Conservation (phyloP, 64 coral and sea anemone genomes). For the Catalaphyllia jardinei region DNA sequence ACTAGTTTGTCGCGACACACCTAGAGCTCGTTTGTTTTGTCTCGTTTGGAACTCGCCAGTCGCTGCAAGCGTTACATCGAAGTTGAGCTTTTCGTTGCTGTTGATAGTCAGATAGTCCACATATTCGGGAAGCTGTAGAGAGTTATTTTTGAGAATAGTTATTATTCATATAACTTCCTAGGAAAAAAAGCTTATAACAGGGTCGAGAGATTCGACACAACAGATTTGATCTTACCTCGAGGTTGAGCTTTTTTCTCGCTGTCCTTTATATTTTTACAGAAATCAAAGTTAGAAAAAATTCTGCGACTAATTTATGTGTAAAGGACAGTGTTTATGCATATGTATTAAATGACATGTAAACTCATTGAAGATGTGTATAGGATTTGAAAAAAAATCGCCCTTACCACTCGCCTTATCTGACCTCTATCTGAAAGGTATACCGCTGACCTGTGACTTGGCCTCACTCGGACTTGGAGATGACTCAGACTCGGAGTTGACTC, state of each 20-base stretch:
- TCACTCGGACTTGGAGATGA: slow-evolving; percentile 11
- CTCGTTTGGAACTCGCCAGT: too few species aligned
- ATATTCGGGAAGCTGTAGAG: slow-evolving; percentile 33
- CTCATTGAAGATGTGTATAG: slow-evolving; percentile 34
- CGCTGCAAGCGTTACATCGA: too few species aligned
- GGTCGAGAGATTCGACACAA: not conserved
- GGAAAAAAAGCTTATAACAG: slow-evolving; percentile 16
- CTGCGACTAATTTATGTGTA: slow-evolving; percentile 15
- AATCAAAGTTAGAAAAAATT: slow-evolving; percentile 16
- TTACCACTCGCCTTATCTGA: slow-evolving; percentile 33
- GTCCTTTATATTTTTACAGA: slow-evolving; percentile 12
- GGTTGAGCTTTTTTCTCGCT: slow-evolving; percentile 20
- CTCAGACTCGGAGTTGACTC: too few species aligned
- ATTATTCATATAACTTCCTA: slow-evolving; percentile 25
- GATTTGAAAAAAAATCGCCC: slow-evolving; percentile 33
- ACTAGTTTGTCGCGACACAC: too few species aligned
- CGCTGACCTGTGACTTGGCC: slow-evolving; percentile 14
- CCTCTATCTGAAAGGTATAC: too few species aligned
- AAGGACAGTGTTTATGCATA: slow-evolving; percentile 37
- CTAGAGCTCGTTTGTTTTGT: too few species aligned
- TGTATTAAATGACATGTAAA: slow-evolving; percentile 29
- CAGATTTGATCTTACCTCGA: slow-evolving; percentile 30
- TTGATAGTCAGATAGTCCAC: not conserved
- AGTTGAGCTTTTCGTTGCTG: not conserved
- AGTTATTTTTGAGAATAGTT: not conserved